Base-by-base conservation (phyloP, 2,113 vertebrate species). In the Burhinus bistriatus region DNA sequence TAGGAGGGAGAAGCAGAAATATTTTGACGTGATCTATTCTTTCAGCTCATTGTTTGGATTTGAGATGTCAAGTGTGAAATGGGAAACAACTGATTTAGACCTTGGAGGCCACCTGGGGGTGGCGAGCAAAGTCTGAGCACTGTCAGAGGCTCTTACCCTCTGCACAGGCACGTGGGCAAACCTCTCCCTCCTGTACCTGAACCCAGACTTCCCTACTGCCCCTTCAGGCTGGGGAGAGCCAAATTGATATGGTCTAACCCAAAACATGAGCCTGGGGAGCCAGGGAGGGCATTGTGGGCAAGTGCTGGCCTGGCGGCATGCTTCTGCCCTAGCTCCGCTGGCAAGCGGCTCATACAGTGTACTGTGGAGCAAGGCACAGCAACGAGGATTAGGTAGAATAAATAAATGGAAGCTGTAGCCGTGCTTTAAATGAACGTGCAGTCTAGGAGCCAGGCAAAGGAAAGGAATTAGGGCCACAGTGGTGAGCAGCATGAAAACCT, bases 1-100 rank as follows among this genome's bases (percentile, higher is more conserved):
- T 89, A 92, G 93, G 95, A 97, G 92, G 91, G 70, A 94, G 80
- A 86, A 90, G 91, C 94, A 95, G 94, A 96, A 96, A 95, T 91
- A 94, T 96, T 97, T 96, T 96, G 95, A 96, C 52, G 1, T 88
- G 84, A 86, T 95, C 92, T 82, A 62, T 94, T 94, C 93, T 87
- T 95, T 86, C 68, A 87, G 90, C 86, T 93, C 90, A 82, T 92
- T 89, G 87, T 96, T 96, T 93, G 75, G 91, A 81, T 89, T 87
- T 86, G 89, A 94, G 94, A 91, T 80, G 84, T 89, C n/a, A 20
- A 44, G 87, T 90, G 73, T 66, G 65, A 90, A 85, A 92, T 58
- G 88, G 90, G 91, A 90, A 93, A 70, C 81, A 92, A 92, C 69
- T 47, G 47, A 59, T 81, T 77, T 84, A 88, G 89, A 75, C 86